Base-by-base conservation (phyloP, 2,888 invertebrate genomes). In the Suillia variegata region DNA sequence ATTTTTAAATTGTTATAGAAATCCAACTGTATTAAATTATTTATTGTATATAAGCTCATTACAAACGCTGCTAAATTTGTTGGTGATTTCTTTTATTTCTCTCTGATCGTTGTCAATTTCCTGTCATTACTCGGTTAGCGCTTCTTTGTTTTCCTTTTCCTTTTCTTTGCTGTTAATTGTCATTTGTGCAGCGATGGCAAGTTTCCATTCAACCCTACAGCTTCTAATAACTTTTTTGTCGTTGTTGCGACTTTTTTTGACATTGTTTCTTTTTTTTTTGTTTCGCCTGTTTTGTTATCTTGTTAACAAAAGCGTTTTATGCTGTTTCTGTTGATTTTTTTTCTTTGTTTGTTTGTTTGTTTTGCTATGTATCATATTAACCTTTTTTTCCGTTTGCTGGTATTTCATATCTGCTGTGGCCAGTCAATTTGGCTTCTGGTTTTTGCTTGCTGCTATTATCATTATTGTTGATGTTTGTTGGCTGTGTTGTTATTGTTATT, bases 121-220 rank as follows among this genome's bases (percentile, higher is more conserved):
- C 21, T 57, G 52, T 47, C 57, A 57, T 57, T 57, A 57, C 52
- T 52, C 26, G 21, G 45, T 56, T 49, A 21, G 12, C 6, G 5
- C 10, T 26, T 26, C 10, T 26, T 26, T 26, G 26, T 26, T 26
- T 26, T 26, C 10, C 26, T 26, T 26, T 26, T 26, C 26, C 10
- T 26, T 26, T 17, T 45, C n/a, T 47, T 31, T 48, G 20, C 42
- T 58, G 51, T 47, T 49, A 52, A 42, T 47, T 33, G 47, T 47
- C 50, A 51, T 49, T 56, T 56, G 34, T 56, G 56, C 50, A 56
- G 49, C 50, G 33, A 26, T 50, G 38, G 56, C 56, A 50, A 49
- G 56, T 50, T 50, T 38, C n/a, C 33, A 38, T 42, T n/a, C n/a
- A n/a, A n/a, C n/a, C n/a, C n/a, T n/a, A n/a, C n/a, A n/a, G 22